Evolutionary conservation across 2,888 invertebrate genomes (phyloP).

Genomic region (Adelognathus sp.): DNA sequence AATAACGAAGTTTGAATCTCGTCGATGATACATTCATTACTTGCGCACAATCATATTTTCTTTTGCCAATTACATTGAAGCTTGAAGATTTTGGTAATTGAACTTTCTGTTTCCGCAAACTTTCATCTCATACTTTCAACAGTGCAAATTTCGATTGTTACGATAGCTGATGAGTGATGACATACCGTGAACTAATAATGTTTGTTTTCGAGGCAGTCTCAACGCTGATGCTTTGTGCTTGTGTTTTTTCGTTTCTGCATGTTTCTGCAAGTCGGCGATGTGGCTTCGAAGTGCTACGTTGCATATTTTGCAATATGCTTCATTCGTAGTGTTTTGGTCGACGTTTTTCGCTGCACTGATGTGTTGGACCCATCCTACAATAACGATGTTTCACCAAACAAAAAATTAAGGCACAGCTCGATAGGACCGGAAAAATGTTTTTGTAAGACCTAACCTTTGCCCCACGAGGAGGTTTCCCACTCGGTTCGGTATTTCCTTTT

Average conservation of each 20-base stretch:
- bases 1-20: too few relatives aligned
- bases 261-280: neutral
- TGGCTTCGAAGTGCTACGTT: neutral
- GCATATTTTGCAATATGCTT: neutral
- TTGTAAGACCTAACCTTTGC: neutral
- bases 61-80: too few relatives aligned
- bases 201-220: neutral
- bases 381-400: neutral
- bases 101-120: neutral
- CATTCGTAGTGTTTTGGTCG: neutral
- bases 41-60: too few relatives aligned
- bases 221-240: neutral
- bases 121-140: neutral
- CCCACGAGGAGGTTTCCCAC: neutral
- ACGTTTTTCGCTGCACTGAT: neutral
- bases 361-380: neutral
- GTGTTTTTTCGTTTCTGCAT: neutral
- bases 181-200: constrained; percentile 16
- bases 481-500: neutral
- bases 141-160: neutral
- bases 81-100: too few relatives aligned
- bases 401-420: neutral
- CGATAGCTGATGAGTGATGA: constrained; percentile 37
- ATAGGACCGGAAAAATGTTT: too few relatives aligned
- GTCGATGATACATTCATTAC: too few relatives aligned